Evolutionary conservation across 2,888 invertebrate genomes (phyloP).

Genomic region (Tuta absoluta): DNA sequence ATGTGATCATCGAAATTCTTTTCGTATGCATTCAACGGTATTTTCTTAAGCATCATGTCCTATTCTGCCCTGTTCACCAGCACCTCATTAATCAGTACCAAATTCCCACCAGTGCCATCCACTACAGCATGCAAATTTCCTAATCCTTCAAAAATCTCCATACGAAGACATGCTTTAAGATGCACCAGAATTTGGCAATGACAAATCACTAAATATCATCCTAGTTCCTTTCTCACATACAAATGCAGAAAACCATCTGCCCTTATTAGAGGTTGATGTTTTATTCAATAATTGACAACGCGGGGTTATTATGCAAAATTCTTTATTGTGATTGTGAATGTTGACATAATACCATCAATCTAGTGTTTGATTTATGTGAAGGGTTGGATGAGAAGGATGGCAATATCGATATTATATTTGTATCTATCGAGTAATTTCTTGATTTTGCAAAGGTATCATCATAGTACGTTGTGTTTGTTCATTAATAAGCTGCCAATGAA

Average conservation of each 20-base stretch:
- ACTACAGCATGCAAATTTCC: constrained; percentile 51
- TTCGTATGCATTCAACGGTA: neutral
- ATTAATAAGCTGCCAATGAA: too few relatives aligned
- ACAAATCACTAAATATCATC: constrained; percentile 61
- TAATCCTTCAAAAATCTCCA: constrained; percentile 58
- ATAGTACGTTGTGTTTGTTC: neutral
- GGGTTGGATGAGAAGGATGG: constrained; percentile 37
- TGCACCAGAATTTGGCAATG: constrained; percentile 61
- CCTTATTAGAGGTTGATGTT: constrained; percentile 58
- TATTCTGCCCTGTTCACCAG: neutral
- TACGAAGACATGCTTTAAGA: constrained; percentile 33
- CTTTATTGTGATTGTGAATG: constrained; percentile 69
- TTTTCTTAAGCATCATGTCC: neutral
- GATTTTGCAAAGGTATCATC: neutral
- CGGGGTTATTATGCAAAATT: constrained; percentile 74
- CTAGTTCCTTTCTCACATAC: constrained; percentile 62
- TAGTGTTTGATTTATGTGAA: constrained; percentile 67
- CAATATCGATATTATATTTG: constrained; percentile 22
- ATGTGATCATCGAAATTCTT: too few relatives aligned
- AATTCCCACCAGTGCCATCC: constrained; percentile 38
- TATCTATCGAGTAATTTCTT: neutral
- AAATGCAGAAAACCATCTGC: constrained; percentile 56
- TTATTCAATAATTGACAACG: constrained; percentile 74
- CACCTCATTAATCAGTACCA: constrained; percentile 25
- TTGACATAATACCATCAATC: constrained; percentile 81